phyloP scores from a whole-genome alignment of 2,888 invertebrate genomes.

The Atrina japonica region DNA sequence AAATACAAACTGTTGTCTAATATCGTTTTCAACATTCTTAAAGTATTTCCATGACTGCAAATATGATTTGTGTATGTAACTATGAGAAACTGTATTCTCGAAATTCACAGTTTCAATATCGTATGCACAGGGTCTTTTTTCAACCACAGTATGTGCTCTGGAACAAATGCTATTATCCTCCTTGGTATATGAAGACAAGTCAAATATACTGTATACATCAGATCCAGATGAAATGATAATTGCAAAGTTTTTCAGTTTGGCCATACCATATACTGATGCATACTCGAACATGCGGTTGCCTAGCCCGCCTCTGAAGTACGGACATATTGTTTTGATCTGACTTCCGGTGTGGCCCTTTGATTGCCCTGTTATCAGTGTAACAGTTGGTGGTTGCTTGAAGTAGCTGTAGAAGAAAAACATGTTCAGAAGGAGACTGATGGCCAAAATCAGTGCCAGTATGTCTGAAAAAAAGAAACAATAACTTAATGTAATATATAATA shows the following conservation, averaged over 20 bases:
- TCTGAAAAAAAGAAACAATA: conserved; percentile 16
- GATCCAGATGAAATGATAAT: conserved; percentile 36
- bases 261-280: conserved; percentile 58
- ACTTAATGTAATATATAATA: too few species aligned
- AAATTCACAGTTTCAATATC: conserved; percentile 44
- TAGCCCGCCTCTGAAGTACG: conserved; percentile 51
- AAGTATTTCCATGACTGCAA: conserved; percentile 63
- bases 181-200: conserved; percentile 19
- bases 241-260: conserved; percentile 42
- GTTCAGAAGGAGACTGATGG: conserved; percentile 10
- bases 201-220: conserved; percentile 40
- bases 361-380: neutral
- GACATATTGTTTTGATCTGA: conserved; percentile 23
- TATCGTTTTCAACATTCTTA: conserved; percentile 31
- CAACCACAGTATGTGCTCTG: conserved; percentile 30
- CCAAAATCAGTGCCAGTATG: conserved; percentile 1
- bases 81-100: conserved; percentile 3
- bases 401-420: conserved; percentile 10
- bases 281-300: conserved; percentile 63
- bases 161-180: conserved; percentile 38
- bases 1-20: conserved; percentile 54
- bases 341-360: neutral
- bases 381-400: neutral
- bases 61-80: conserved; percentile 41
- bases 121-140: conserved; percentile 49